Percentiles rank a stretch among this genome's conserved stretches.
Conservation (phyloP, 2,888 invertebrate species). For the Oscheius sp. region DNA sequence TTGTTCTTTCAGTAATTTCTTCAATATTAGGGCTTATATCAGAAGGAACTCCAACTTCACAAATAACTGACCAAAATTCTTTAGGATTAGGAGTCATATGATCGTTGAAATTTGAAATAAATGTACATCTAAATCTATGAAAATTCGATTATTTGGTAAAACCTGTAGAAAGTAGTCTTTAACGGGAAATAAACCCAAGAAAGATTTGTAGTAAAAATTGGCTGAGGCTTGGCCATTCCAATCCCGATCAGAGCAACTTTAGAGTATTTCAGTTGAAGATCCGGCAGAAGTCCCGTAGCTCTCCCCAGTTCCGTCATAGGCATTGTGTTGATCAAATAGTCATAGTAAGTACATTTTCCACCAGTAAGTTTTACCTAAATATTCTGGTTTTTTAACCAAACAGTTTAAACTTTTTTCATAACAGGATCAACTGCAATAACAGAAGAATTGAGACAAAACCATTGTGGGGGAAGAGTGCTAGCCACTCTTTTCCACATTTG, state of each 20-base stretch:
- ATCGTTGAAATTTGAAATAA: conserved; percentile 60
- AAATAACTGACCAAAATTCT: conserved; percentile 58
- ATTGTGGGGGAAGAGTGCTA: conserved; percentile 34
- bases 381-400: no score
- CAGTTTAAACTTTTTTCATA: conserved; percentile 33
- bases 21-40: conserved; percentile 37
- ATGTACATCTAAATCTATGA: conserved; percentile 48
- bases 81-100: conserved; percentile 51
- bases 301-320: conserved; percentile 52
- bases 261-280: conserved; percentile 45
- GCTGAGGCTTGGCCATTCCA: conserved; percentile 51
- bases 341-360: conserved; percentile 30
- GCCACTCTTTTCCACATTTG: conserved; percentile 52
- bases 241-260: conserved; percentile 54
- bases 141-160: neutral
- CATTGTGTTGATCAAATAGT: conserved; percentile 56
- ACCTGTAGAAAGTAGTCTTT: conserved; percentile 50
- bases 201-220: conserved; percentile 40
- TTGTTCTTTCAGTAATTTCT: conserved; percentile 36
- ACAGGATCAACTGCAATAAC: conserved; percentile 42
- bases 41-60: conserved; percentile 52
- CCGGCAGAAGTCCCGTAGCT: conserved; percentile 33
- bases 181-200: conserved; percentile 59
- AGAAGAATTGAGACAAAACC: conserved; percentile 41
- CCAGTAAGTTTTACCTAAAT: conserved; percentile 13